Conservation (phyloP, 2,888 invertebrate genomes). For the Laspeyria flexula region DNA sequence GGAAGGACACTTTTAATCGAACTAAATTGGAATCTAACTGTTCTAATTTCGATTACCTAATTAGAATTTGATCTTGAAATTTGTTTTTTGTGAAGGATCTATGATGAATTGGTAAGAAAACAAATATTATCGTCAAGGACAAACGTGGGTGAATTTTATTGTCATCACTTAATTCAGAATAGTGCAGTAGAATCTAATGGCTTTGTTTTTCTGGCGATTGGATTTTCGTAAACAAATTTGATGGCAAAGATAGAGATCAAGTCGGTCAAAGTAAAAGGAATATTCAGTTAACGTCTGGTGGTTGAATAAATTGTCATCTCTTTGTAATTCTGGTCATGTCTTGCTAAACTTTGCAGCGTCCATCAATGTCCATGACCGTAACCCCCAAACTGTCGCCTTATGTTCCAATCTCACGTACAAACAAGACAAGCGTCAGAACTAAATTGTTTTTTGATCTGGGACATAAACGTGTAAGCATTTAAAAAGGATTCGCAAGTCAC, state of each 20-base stretch:
- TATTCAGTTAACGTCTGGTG: conserved; percentile 48
- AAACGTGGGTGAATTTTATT: conserved; percentile 9
- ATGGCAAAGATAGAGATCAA: conserved; percentile 52
- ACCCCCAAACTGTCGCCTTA: conserved; percentile 60
- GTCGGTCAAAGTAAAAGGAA: conserved; percentile 55
- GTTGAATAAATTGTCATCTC: conserved; percentile 52
- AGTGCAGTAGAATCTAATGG: conserved; percentile 7
- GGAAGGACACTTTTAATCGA: no score
- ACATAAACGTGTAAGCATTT: conserved; percentile 71
- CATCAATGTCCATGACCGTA: conserved; percentile 67
- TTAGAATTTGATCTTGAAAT: no score
- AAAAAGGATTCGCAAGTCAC: conserved; percentile 53
- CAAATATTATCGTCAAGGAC: conserved; percentile 10
- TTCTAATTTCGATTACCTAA: no score
- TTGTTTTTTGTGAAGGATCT: no score
- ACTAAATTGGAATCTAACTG: no score
- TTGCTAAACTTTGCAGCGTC: conserved; percentile 62
- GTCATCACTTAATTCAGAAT: conserved; percentile 8
- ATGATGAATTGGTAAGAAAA: conserved; percentile 14
- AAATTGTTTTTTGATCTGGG: conserved; percentile 78
- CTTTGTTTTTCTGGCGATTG: conserved; percentile 23
- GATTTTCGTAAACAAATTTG: conserved; percentile 35
- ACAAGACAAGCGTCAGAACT: conserved; percentile 72
- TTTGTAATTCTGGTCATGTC: conserved; percentile 61
- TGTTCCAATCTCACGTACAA: conserved; percentile 70